phyloP scores from a whole-genome alignment of 1,140 invertebrate species.

The Galleria mellonella region DNA sequence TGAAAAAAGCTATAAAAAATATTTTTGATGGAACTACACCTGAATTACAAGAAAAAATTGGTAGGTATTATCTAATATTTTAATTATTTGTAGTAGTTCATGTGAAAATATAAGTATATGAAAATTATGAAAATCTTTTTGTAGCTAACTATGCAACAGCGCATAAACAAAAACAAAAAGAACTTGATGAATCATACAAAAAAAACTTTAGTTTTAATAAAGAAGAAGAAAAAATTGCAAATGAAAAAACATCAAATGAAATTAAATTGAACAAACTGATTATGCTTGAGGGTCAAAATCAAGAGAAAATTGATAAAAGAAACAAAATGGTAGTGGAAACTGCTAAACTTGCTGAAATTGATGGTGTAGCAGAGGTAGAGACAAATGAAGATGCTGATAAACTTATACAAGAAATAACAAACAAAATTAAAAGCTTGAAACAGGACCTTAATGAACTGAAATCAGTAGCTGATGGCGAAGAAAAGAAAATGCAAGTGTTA shows the following conservation, averaged over 20 bases:
- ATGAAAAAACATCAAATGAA: constrained; percentile 61
- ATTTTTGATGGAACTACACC: constrained; percentile 77
- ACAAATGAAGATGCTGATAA: constrained; percentile 41
- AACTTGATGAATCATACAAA: constrained; percentile 56
- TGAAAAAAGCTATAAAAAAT: constrained; percentile 75
- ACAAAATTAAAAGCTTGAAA: constrained; percentile 57
- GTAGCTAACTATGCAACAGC: constrained; percentile 48
- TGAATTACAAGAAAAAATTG: constrained; percentile 78
- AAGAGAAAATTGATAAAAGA: constrained; percentile 60
- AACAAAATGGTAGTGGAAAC: constrained; percentile 53
- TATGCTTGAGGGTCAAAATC: constrained; percentile 63
- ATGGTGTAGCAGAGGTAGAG: constrained; percentile 32
- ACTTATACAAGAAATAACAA: constrained; percentile 44
- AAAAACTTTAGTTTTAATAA: constrained; percentile 55
- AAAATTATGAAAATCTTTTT: constrained; percentile 19
- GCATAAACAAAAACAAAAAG: constrained; percentile 57
- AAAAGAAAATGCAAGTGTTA: constrained; percentile 64
- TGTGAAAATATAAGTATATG: no score
- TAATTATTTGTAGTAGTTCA: not conserved
- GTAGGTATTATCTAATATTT: constrained; percentile 27
- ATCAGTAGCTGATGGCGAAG: constrained; percentile 54
- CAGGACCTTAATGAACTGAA: constrained; percentile 55
- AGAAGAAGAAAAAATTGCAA: constrained; percentile 60
- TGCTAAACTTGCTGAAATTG: constrained; percentile 53
- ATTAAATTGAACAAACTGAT: constrained; percentile 59